These are phyloP conservation scores for Rhyacophila evoluta DNA, from an alignment of 2,888 invertebrate species.

Conservation along the genomic window DNA sequence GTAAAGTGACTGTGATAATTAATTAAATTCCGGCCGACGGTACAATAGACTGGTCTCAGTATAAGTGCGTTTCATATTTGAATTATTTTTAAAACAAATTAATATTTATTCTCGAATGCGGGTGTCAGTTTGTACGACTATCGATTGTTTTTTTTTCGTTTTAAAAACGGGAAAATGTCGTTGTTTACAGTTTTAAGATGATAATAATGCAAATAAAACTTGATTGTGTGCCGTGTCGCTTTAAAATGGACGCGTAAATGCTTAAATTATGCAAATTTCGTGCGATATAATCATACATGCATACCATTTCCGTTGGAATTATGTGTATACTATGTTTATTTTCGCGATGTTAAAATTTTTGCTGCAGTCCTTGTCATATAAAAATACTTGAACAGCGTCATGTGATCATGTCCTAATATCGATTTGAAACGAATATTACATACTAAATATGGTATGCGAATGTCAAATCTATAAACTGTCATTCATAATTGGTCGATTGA, in stretches of 20 bases:
- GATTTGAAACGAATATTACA: too few relatives aligned
- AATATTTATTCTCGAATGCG: not conserved
- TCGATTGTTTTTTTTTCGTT: constrained; percentile 19
- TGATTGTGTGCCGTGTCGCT: not conserved
- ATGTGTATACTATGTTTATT: not conserved
- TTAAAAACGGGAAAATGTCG: not conserved
- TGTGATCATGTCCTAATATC: too few relatives aligned
- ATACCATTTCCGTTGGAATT: not conserved
- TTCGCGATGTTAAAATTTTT: not conserved
- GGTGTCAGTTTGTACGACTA: not conserved
- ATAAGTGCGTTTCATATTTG: not conserved
- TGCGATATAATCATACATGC: not conserved
- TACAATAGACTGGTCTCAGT: not conserved
- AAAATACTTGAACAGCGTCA: too few relatives aligned
- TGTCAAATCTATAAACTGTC: too few relatives aligned
- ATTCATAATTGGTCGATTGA: too few relatives aligned
- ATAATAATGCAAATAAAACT: not conserved
- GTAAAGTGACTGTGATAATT: not conserved
- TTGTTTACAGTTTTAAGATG: not conserved
- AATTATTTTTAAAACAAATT: not conserved
- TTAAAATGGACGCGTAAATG: not conserved
- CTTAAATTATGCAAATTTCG: not conserved
- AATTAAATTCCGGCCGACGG: not conserved
- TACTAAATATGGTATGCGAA: too few relatives aligned
- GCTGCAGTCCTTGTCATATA: not conserved